These are phyloP conservation scores for Strix aluco DNA, from an alignment of 2,113 vertebrate species.

Conservation along the genomic window DNA sequence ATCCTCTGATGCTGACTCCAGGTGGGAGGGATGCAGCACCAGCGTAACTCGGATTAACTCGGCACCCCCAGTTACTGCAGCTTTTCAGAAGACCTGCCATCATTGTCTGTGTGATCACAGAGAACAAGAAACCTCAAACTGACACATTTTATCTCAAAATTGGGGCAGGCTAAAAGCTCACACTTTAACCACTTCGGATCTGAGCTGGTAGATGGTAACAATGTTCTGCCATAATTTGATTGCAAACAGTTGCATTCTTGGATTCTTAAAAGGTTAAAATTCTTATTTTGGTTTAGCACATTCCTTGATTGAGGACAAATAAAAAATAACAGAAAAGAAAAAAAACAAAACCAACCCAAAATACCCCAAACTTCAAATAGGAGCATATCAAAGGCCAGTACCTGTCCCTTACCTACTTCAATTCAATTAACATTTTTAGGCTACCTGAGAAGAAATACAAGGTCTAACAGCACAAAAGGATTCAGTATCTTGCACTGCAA, in stretches of 20 bases:
- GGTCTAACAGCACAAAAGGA: background rate
- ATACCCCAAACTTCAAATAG: background rate
- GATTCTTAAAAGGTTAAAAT: background rate
- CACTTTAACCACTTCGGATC: background rate
- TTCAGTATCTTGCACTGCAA: background rate
- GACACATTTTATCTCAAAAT: background rate
- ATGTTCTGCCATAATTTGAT: background rate
- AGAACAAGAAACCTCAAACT: background rate
- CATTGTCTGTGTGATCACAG: background rate
- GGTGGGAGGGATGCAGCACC: background rate
- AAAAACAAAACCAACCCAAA: background rate
- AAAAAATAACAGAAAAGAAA: background rate
- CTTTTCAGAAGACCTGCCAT: background rate
- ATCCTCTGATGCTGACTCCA: rapidly evolving
- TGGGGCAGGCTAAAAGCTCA: background rate
- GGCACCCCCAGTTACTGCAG: background rate
- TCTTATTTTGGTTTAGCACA: background rate
- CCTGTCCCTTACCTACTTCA: background rate
- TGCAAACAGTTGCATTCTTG: background rate
- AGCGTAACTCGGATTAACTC: rapidly evolving
- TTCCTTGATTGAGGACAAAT: background rate
- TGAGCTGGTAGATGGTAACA: background rate
- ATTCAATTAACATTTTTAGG: background rate
- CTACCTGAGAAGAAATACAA: background rate
- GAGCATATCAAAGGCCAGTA: background rate